phyloP scores from a whole-genome alignment of 2,113 vertebrate genomes.

The Junco hyemalis region DNA sequence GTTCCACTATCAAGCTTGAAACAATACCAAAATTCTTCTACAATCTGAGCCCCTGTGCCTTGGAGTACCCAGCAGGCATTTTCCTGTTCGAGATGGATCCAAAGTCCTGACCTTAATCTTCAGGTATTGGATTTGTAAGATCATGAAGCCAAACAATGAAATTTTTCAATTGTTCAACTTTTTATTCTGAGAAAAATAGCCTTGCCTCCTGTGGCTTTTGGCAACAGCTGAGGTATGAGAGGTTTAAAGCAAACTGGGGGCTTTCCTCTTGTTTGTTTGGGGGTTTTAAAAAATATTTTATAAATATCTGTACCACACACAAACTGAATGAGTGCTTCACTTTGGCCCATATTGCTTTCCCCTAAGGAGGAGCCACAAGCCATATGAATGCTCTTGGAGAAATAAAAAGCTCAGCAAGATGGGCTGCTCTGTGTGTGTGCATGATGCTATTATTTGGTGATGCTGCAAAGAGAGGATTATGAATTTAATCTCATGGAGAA shows the following conservation, averaged over 20 bases:
- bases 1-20: background rate
- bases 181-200: background rate
- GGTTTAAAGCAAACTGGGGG: rapidly evolving
- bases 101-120: background rate
- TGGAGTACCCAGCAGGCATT: background rate
- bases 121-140: background rate
- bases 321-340: background rate
- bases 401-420: conserved; percentile 48
- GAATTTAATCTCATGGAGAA: background rate
- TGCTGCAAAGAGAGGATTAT: conserved; percentile 49
- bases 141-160: rapidly evolving
- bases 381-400: conserved; percentile 8
- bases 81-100: background rate
- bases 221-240: background rate
- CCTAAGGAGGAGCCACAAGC: background rate
- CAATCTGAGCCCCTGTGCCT: background rate
- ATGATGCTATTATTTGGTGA: background rate
- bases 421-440: background rate
- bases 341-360: background rate
- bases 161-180: background rate
- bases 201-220: background rate
- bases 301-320: background rate
- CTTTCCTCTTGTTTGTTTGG: background rate
- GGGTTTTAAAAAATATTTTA: background rate
- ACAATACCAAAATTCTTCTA: background rate